Conservation (phyloP, 1,140 invertebrate genomes). For the Venustaconcha ellipsiformis region DNA sequence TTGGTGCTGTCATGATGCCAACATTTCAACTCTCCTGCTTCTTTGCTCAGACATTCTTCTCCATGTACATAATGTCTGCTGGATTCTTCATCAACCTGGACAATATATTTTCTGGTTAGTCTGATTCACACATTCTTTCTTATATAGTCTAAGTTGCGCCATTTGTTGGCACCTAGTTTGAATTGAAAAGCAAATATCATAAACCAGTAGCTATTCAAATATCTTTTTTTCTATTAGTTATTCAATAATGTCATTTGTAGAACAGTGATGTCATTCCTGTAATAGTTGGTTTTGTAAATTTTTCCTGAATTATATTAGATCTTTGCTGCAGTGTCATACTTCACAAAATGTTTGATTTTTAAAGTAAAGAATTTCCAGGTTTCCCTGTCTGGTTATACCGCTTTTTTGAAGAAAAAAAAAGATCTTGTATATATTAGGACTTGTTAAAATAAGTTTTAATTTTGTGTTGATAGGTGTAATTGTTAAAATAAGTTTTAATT, state of each 20-base stretch:
- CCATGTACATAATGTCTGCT: constrained; percentile 54
- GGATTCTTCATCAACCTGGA: constrained; percentile 62
- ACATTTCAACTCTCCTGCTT: constrained; percentile 54
- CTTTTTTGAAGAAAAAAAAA: too few relatives aligned
- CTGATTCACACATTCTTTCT: too few relatives aligned
- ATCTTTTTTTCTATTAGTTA: too few relatives aligned
- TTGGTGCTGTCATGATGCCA: constrained; percentile 51
- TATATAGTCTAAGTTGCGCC: not conserved
- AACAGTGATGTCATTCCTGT: not conserved
- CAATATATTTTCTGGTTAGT: constrained; percentile 58
- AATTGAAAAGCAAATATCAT: too few relatives aligned
- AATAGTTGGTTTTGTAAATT: not conserved
- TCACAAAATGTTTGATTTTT: too few relatives aligned
- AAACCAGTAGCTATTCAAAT: too few relatives aligned
- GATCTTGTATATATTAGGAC: too few relatives aligned
- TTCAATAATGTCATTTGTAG: not conserved
- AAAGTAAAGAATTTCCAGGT: too few relatives aligned
- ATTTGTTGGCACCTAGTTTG: too few relatives aligned
- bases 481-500: not conserved
- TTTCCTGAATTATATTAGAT: not conserved
- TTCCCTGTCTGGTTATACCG: too few relatives aligned
- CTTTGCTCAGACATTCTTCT: constrained; percentile 55
- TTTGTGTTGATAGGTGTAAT: too few relatives aligned
- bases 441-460: too few relatives aligned
- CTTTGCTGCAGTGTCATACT: not conserved